Conservation (phyloP, 53 echinoderm and acorn worm species). For the Crossaster papposus region DNA sequence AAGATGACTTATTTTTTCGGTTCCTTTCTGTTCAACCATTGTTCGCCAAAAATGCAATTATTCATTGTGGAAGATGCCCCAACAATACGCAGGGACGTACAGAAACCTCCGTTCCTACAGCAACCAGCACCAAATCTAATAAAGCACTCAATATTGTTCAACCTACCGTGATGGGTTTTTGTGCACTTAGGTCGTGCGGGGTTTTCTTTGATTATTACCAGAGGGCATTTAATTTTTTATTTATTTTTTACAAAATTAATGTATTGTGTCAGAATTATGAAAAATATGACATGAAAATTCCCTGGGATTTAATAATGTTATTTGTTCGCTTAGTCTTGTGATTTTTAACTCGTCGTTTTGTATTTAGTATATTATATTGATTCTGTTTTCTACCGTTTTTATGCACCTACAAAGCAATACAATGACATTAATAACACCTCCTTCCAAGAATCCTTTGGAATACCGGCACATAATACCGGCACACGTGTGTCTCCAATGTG, state of each 20-base stretch:
- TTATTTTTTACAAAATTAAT: not conserved
- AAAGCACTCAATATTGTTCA: not conserved
- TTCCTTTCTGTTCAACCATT: not conserved
- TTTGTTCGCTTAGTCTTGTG: too few relatives aligned
- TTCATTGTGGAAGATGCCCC: not conserved
- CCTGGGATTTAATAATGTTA: too few relatives aligned
- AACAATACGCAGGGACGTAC: not conserved
- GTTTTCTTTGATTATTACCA: not conserved
- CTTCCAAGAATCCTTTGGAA: too few relatives aligned
- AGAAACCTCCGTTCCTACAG: conserved; percentile 6
- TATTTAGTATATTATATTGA: too few relatives aligned
- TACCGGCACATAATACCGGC: too few relatives aligned
- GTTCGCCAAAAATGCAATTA: conserved; percentile 19
- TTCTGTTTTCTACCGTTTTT: too few relatives aligned
- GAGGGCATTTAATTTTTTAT: too few relatives aligned
- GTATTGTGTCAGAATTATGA: not conserved
- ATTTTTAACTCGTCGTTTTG: too few relatives aligned
- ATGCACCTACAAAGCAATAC: too few relatives aligned
- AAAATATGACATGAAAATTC: too few relatives aligned
- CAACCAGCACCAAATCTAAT: conserved; percentile 15
- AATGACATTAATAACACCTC: too few relatives aligned
- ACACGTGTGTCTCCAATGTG: too few relatives aligned
- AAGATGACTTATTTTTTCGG: not conserved
- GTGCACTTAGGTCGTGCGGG: not conserved
- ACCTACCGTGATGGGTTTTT: not conserved